Evolutionary conservation across 2,888 invertebrate species (phyloP), one percentile per base, ranked within the genome.

Genomic region (Ommatoiulus sabulosus): DNA sequence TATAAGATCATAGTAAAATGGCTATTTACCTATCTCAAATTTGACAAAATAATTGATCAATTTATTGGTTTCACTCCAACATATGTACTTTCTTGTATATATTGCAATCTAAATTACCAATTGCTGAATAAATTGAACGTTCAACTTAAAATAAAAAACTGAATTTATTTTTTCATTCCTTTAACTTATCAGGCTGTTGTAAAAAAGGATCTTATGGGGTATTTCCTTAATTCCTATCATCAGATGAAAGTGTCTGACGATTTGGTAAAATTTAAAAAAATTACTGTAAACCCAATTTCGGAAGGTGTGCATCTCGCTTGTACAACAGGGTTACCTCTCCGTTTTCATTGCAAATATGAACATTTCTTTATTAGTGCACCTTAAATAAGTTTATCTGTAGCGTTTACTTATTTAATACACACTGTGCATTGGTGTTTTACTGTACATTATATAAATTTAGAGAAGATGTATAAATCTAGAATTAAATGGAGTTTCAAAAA

Each of bases 181-280:
- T 35, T 35, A 35, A 35, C 0, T 35, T 35, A 80, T 35, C 52
- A 80, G 86, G 15, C 8, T 2, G 57, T n/a, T 24, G 57, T 88
- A 10, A 52, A 86, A 44, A 88, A 86, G 52, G 88, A 88, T 35
- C 57, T 88, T 17, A 86, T 86, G 15, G 44, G 35, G 86, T 57
- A 88, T 63, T 48, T 88, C 10, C 7, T 15, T 10, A 57, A 63
- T 86, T n/a, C 43, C 48, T 57, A 24, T 12, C 86, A 57, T 8
- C 88, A 86, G 15, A 63, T 48, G 15, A 88, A 88, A 86, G n/a
- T 12, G 8, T 48, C 17, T 35, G 46, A 20, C 20, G n/a, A 43
- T 8, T 8, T 52, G 7, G 10, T 1, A 17, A 48, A 48, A 48
- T 10, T 2, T 87, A 43, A 20, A 85, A 85, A 87, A 63, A 20